A percentile compares a stretch with the other conserved stretches of the same genome.
phyloP scores from a whole-genome alignment of 2,888 invertebrate genomes.

The Hermaeophaga mercurialis region DNA sequence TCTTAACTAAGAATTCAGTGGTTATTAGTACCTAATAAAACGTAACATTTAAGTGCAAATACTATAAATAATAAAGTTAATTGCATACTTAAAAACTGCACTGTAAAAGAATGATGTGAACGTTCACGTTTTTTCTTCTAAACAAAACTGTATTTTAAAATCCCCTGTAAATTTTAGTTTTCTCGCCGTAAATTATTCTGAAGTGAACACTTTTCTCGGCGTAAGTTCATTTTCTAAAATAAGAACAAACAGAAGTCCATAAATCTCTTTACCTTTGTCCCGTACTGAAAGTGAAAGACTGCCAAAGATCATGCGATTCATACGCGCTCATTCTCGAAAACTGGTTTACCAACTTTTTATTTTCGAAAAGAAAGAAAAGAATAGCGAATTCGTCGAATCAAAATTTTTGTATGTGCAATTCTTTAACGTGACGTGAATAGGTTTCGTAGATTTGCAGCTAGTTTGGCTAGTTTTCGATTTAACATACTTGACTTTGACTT shows the following conservation, averaged over 20 bases:
- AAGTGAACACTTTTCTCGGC: no score
- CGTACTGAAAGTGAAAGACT: slow-evolving; percentile 18
- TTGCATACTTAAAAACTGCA: no score
- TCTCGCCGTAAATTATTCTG: no score
- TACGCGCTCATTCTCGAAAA: slow-evolving; percentile 16
- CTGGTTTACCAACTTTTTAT: slow-evolving; percentile 19
- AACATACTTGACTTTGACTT: no score
- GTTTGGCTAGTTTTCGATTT: slow-evolving; percentile 16
- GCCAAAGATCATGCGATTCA: slow-evolving; percentile 19
- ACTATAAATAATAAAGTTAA: no score
- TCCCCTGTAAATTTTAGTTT: no score
- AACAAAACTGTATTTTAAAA: no score
- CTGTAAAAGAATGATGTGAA: no score
- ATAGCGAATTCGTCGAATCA: slow-evolving; percentile 25
- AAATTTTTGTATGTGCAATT: slow-evolving; percentile 19
- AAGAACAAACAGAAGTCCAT: slow-evolving; percentile 4
- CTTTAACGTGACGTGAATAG: slow-evolving; percentile 19
- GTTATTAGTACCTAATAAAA: no score
- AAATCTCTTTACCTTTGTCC: slow-evolving; percentile 9
- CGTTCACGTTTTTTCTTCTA: no score
- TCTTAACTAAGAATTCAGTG: no score
- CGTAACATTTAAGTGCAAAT: no score
- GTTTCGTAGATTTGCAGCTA: slow-evolving; percentile 14
- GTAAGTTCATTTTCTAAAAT: slow-evolving; percentile 4
- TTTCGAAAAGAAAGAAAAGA: slow-evolving; percentile 16